Evolutionary conservation across 1,140 invertebrate genomes (phyloP), one percentile per base, ranked within the genome.

Genomic region (Himalopsyche phryganea): DNA sequence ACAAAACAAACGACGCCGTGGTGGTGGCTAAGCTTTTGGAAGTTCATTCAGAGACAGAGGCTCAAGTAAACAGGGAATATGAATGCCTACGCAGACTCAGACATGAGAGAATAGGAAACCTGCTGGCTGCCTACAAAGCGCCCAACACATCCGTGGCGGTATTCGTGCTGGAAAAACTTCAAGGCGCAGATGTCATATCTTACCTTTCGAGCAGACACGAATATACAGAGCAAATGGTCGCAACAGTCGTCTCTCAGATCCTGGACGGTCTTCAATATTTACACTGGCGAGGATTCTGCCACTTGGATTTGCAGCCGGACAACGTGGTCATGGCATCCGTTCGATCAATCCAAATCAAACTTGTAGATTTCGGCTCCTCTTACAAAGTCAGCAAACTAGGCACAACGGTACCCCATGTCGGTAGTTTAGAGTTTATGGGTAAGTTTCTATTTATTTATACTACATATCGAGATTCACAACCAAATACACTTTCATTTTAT

Each of bases 321-420:
- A 98, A 98, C 71, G 82, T 98, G n/a, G 91, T 98, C 0, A 94
- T 98, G 88, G 86, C 88, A 1, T 90, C 90, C 0, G 85, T 94
- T 3, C 81, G 90, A 62, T 87, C 88, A 15, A 83, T 94, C 4
- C 88, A 91, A 69, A 82, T 98, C 1, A 98, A 98, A 76, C 74
- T 99, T 10, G 84, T 93, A 1, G 96, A 98, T 71, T 91, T 98
- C 68, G 92, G 91, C 0, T 86, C 87, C 0, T 87, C 94, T 0
- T 86, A 89, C 56, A 83, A 81, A 66, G 88, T 95, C 1, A 87
- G 84, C 7, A 92, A 90, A 71, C 68, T 91, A 20, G 91, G 92
- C 1, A 84, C 84, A 0, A 79, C 81, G 52, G 86, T 94, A 28
- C 80, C 83, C 1, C 75, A 82, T 48, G 78, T 83, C 2, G 87